A percentile compares a stretch with the other conserved stretches of the same genome.
phyloP scores from a whole-genome alignment of 2,888 invertebrate species.

The Tetragonisca angustula region DNA sequence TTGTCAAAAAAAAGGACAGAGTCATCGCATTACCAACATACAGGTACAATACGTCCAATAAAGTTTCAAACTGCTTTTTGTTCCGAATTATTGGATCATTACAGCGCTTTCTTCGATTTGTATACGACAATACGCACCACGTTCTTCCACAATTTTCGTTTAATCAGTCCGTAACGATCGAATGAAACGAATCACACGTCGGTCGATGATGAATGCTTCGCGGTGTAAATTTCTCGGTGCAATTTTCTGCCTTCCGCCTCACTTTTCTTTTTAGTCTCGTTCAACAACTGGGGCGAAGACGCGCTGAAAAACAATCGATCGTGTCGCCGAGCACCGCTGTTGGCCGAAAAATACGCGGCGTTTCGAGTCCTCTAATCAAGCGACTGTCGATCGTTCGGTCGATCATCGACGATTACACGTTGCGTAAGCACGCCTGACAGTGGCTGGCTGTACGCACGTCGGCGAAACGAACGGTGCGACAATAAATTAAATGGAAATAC shows the following conservation, averaged over 20 bases:
- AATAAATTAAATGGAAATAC: conserved; percentile 64
- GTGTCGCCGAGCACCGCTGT: background rate
- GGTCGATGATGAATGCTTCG: conserved; percentile 1
- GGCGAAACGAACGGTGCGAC: conserved; percentile 65
- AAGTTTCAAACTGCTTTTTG: too few species aligned
- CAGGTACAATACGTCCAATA: too few species aligned
- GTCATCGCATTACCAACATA: background rate
- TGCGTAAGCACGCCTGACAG: conserved; percentile 78
- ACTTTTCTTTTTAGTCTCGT: background rate
- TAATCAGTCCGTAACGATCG: background rate
- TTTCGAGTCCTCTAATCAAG: conserved; percentile 65
- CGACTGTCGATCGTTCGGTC: conserved; percentile 64
- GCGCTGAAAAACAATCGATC: conserved; percentile 60
- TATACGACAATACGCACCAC: too few species aligned
- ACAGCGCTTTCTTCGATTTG: too few species aligned
- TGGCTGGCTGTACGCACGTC: conserved; percentile 60
- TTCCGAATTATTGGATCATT: too few species aligned
- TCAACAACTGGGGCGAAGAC: background rate
- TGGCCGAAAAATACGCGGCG: conserved; percentile 35
- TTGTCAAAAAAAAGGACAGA: background rate
- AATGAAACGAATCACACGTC: background rate
- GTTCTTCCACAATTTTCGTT: background rate
- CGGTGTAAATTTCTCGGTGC: conserved; percentile 39
- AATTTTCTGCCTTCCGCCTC: conserved; percentile 12
- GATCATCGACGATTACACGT: conserved; percentile 79